Percentiles rank a stretch among this genome's conserved stretches.
phyloP scores from a whole-genome alignment of 2,888 invertebrate species.

The Podabrus alpinus region DNA sequence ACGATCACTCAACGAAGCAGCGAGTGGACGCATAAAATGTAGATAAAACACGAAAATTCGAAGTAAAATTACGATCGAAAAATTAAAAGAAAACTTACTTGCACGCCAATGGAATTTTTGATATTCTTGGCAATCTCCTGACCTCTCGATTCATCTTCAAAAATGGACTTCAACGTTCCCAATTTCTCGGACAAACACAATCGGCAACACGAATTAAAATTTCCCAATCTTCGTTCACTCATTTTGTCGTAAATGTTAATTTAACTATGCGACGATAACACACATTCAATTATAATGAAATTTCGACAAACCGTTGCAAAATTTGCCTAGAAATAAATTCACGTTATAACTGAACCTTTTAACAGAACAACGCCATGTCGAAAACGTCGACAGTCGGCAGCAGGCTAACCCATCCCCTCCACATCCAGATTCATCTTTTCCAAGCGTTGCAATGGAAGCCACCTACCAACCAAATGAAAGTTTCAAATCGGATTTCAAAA shows the following conservation, averaged over 20 bases:
- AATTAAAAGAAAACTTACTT: slow-evolving; percentile 59
- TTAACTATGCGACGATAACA: slow-evolving; percentile 4
- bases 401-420: slow-evolving; percentile 18
- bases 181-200: slow-evolving; percentile 51
- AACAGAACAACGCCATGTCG: slow-evolving; percentile 26
- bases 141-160: slow-evolving; percentile 44
- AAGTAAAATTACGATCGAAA: neutral
- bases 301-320: neutral
- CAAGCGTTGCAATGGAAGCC: slow-evolving; percentile 22
- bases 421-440: slow-evolving; percentile 21
- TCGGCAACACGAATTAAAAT: slow-evolving; percentile 51
- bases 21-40: neutral
- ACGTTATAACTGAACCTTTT: slow-evolving; percentile 8
- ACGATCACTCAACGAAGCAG: neutral
- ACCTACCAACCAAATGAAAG: slow-evolving; percentile 1
- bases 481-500: neutral
- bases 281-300: neutral
- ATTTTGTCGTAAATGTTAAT: slow-evolving; percentile 19
- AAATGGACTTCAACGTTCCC: slow-evolving; percentile 49
- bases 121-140: slow-evolving; percentile 65
- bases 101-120: slow-evolving; percentile 66
- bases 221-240: slow-evolving; percentile 36
- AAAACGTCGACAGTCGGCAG: slow-evolving; percentile 9
- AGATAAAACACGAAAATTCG: neutral
- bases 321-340: neutral